phyloP scores from a whole-genome alignment of 1,140 invertebrate genomes.

The Eupristina koningsbergeri region DNA sequence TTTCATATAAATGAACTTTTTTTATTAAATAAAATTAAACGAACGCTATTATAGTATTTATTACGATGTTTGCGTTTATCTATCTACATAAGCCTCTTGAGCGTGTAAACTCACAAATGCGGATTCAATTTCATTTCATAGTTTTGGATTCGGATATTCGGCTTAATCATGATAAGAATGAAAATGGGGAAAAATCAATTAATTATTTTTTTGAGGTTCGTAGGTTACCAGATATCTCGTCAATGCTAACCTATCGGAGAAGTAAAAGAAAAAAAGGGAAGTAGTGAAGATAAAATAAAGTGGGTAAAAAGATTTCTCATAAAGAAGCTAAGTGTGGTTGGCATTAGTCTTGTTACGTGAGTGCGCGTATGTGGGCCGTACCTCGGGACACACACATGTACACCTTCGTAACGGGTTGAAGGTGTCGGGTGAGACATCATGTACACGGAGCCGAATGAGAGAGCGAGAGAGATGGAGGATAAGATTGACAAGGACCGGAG shows the following conservation, averaged over 20 bases:
- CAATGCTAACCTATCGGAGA: background rate
- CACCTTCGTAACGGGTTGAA: background rate
- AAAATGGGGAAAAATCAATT: background rate
- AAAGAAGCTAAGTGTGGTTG: background rate
- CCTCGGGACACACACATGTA: background rate
- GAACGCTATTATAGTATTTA: constrained; percentile 8
- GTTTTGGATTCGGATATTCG: background rate
- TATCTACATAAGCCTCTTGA: background rate
- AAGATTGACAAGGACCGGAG: constrained; percentile 62
- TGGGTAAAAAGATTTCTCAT: background rate
- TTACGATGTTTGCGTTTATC: background rate
- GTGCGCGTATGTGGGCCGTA: background rate
- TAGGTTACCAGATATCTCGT: background rate
- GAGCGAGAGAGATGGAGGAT: constrained; percentile 42
- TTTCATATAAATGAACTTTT: background rate
- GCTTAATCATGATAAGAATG: background rate
- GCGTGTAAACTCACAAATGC: background rate
- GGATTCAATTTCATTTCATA: background rate
- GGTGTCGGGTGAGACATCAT: background rate
- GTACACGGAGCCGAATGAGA: constrained; percentile 33
- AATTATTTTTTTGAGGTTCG: background rate
- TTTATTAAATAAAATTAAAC: constrained; percentile 1
- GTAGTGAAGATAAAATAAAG: background rate
- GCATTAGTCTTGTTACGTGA: background rate
- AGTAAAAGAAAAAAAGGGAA: background rate